A percentile compares a stretch with the other conserved stretches of the same genome.
These are phyloP conservation scores for Protobothrops mucrosquamatus DNA, from an alignment of 2,113 vertebrate species.

Conservation along the genomic window DNA sequence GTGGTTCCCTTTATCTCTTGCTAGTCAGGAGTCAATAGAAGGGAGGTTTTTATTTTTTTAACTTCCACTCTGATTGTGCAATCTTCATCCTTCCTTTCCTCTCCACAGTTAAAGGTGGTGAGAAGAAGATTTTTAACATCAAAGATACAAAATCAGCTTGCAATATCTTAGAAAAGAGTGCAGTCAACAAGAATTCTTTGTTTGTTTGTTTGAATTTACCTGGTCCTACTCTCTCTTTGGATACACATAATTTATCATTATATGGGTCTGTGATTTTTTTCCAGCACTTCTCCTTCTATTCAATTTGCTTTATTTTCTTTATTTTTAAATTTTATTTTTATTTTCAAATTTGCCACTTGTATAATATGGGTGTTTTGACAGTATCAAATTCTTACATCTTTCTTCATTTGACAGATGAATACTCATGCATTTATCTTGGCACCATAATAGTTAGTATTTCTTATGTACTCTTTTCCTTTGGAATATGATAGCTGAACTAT, in stretches of 20 bases:
- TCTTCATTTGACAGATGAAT: not conserved
- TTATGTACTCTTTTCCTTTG: not conserved
- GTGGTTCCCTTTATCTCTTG: conserved; percentile 63
- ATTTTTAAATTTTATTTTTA: not conserved
- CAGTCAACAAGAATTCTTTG: conserved; percentile 21
- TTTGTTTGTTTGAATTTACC: conserved; percentile 11
- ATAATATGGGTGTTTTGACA: not conserved
- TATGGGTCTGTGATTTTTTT: not conserved
- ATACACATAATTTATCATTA: not conserved
- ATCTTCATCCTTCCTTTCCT: conserved; percentile 3
- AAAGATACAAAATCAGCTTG: not conserved
- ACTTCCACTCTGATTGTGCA: conserved; percentile 47
- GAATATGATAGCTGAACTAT: not conserved
- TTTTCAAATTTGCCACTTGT: not conserved
- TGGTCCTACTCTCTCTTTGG: conserved; percentile 1
- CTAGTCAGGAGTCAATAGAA: conserved; percentile 65
- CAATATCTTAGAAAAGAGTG: conserved; percentile 23
- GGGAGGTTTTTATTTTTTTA: conserved; percentile 52
- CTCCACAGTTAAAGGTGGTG: not conserved
- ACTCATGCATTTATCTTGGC: not conserved
- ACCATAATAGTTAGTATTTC: not conserved
- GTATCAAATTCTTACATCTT: not conserved
- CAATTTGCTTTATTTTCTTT: too few species aligned
- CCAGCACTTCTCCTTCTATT: not conserved
- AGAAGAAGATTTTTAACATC: not conserved